Evolutionary conservation across 92 coral and sea anemone genomes (phyloP), one percentile per base, ranked within the genome.

Genomic region (Blastomussa wellsi): DNA sequence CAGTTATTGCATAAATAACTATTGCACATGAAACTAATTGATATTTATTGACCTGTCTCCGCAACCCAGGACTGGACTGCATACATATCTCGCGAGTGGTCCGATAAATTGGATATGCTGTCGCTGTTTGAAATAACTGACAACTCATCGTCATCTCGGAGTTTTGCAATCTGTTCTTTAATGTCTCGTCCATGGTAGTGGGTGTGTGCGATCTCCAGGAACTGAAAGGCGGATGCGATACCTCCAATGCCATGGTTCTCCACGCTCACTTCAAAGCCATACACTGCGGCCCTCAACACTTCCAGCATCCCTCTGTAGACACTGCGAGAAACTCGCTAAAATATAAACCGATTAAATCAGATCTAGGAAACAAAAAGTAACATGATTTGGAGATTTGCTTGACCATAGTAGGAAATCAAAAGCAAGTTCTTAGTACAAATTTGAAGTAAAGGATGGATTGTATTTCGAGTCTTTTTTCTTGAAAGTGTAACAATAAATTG

Each of bases 121-220:
- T 90, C 99, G 28, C 92, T 86, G 32, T 90, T 92, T 31, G 99
- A 96, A 57, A 92, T 80, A 39, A 88, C 74, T n/a, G 93, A 94
- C 87, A 88, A 19, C 52, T 93, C 93, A 26, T 96, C 99, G 42
- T 90, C 93, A 51, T 95, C 95, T 4, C 91, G 87, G 8, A 76
- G 89, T 31, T 88, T 88, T 36, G 51, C 41, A 22, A 82, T 68
- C 41, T 91, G 84, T 29, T 94, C 96, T 62, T 84, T 89, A 77
- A 96, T 96, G 89, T 96, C 97, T 6, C 95, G 88, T 1, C 99
- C 99, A 72, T 91, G 80, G 70, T 96, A 96, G 82, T 96, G 96
- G 1, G 98, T 96, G 80, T 96, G 99, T 5, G 93, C 95, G 55
- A 96, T 91, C 33, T 95, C 98, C 28, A 96, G 97, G 83, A 94